Base-by-base conservation (phyloP, 2,888 invertebrate species). In the Drosophila borealis region DNA sequence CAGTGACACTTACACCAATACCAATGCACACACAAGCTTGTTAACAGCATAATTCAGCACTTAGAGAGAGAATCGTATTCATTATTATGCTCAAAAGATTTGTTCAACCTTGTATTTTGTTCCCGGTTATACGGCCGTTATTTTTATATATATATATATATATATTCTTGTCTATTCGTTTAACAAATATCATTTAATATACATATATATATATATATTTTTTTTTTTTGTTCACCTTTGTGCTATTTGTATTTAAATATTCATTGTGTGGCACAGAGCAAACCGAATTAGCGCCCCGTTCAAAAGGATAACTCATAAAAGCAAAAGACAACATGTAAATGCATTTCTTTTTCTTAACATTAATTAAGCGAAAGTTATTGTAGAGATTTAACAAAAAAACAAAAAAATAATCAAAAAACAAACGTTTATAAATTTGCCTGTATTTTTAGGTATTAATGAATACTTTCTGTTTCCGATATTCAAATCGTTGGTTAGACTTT, bases 81-180 rank as follows among this genome's bases (percentile, higher is more conserved):
- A 46, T 56, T 41, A 14, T 50, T 48, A 68, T 51, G 73, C 69
- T 74, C 63, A 60, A 73, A 67, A 41, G 33, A 62, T 44, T 62
- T 70, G 62, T 70, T 57, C 34, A 72, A 55, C 29, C 48, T 70
- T 65, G 59, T 64, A 64, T 63, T 48, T 72, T 54, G 55, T 71
- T 73, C 6, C 39, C 70, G 54, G 48, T 8, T 48, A 8, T n/a
- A n/a, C 1, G 39, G 53, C 48, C 56, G 44, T 29, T 55, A 49
- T 19, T 45, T 56, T 44, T 33, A 21, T 50, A 41, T 29, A 50
- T 44, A 42, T 59, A 36, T 21, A 25, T 25, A 25, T 25, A 6
- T 25, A 11, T 29, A 37, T 54, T 50, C 37, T 13, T 49, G 33
- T 65, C 41, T 56, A 39, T 21, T 48, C 50, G 37, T 68, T 17